Evolutionary conservation across 1,140 invertebrate genomes (phyloP).

Genomic region (Tetramorium simillimum): DNA sequence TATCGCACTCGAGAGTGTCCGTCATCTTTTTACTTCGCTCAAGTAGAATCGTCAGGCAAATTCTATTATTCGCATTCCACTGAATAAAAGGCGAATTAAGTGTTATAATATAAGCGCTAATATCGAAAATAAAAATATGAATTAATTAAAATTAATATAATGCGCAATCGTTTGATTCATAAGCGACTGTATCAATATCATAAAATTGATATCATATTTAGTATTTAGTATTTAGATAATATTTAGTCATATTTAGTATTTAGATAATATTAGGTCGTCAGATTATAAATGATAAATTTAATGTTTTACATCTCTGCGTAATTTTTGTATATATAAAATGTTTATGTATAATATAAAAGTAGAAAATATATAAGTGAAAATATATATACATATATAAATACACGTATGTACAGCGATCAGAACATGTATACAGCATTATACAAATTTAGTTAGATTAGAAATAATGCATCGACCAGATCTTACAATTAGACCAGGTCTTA

Average conservation of each 20-base stretch:
- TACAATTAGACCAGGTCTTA: neutral
- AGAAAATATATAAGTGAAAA: neutral
- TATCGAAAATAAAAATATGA: neutral
- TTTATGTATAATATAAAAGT: neutral
- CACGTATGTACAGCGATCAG: no score
- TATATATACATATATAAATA: neutral
- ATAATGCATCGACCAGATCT: neutral
- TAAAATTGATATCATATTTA: no score
- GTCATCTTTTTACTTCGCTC: conserved; percentile 30
- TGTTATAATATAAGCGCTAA: neutral
- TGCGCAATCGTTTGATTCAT: neutral
- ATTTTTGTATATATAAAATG: neutral
- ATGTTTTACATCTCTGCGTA: neutral
- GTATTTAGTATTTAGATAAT: no score
- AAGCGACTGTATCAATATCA: neutral
- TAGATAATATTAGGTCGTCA: no score
- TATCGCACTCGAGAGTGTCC: conserved; percentile 25
- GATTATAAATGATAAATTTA: neutral
- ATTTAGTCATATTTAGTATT: no score
- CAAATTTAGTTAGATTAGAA: neutral
- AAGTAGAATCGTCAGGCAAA: conserved; percentile 20
- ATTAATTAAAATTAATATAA: neutral
- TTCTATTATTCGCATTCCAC: neutral
- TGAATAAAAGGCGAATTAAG: neutral
- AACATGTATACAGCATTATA: neutral